Conservation (phyloP, 2,888 invertebrate genomes). For the Caenorhabditis macrosperma region DNA sequence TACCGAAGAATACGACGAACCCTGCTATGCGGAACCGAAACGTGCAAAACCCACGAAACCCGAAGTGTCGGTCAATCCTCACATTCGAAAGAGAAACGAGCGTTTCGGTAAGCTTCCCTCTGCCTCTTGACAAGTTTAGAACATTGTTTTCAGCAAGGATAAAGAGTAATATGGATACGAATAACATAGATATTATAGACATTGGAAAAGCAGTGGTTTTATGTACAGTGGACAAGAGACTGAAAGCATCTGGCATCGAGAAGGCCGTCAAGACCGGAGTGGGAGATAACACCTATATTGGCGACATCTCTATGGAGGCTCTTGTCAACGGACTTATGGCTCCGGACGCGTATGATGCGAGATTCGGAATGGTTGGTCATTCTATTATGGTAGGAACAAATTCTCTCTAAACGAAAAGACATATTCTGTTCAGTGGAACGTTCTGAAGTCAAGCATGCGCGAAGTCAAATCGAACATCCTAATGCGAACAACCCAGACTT, state of each 20-base stretch:
- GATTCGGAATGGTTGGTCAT: conserved; percentile 33
- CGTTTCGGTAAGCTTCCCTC: background rate
- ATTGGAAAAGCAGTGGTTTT: conserved; percentile 24
- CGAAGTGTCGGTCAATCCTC: background rate
- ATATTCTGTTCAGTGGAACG: conserved; percentile 27
- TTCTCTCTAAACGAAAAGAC: background rate
- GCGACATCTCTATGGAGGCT: conserved; percentile 16
- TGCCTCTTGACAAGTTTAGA: too few relatives aligned
- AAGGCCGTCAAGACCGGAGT: conserved; percentile 10
- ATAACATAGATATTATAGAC: conserved; percentile 8
- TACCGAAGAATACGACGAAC: background rate
- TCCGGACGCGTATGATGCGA: conserved; percentile 7
- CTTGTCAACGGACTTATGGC: conserved; percentile 19
- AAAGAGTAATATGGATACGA: too few relatives aligned
- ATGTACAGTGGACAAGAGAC: conserved; percentile 4
- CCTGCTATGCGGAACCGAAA: too few relatives aligned
- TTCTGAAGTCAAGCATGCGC: conserved; percentile 16
- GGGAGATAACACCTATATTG: background rate
- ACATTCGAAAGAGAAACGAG: background rate
- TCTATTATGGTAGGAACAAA: conserved; percentile 23
- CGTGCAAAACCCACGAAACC: background rate
- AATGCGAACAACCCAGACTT: background rate
- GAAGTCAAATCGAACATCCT: background rate
- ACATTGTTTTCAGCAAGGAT: background rate
- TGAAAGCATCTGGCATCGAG: background rate